Evolutionary conservation across 1,140 invertebrate species (phyloP).

Genomic region (Berghia stephanieae): DNA sequence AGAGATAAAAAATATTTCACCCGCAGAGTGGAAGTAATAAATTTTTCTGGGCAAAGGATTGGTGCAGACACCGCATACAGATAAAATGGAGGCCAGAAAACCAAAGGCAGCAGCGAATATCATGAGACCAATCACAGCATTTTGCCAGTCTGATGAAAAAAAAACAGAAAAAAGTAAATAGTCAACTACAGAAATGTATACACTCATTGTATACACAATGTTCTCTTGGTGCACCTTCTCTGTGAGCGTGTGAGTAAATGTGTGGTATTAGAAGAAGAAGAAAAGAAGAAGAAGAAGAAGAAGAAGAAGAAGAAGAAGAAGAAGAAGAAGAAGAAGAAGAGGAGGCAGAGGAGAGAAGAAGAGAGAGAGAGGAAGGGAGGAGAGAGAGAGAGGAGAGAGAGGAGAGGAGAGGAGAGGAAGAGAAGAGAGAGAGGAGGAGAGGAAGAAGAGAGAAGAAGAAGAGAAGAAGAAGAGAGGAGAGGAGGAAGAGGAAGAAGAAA

Average conservation of each 20-base stretch:
- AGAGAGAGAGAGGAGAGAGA: too few species aligned
- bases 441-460: background rate
- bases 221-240: too few species aligned
- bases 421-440: background rate
- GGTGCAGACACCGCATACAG: constrained; percentile 60
- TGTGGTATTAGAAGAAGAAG: background rate
- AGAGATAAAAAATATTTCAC: constrained; percentile 65
- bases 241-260: too few species aligned
- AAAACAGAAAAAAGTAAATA: background rate
- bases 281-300: background rate
- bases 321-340: constrained; percentile 1
- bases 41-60: constrained; percentile 62
- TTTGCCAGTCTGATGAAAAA: constrained; percentile 62
- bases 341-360: background rate
- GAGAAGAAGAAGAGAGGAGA: background rate
- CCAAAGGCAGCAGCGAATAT: constrained; percentile 61
- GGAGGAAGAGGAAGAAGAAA: background rate
- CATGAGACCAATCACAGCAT: constrained; percentile 63
- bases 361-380: background rate
- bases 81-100: constrained; percentile 58
- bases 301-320: constrained; percentile 11
- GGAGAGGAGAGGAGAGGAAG: background rate
- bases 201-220: too few species aligned
- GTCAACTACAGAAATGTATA: too few species aligned
- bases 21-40: constrained; percentile 66